Evolutionary conservation across 2,113 vertebrate species (phyloP), one percentile per base, ranked within the genome.

Genomic region (Chloropsis hardwickii): DNA sequence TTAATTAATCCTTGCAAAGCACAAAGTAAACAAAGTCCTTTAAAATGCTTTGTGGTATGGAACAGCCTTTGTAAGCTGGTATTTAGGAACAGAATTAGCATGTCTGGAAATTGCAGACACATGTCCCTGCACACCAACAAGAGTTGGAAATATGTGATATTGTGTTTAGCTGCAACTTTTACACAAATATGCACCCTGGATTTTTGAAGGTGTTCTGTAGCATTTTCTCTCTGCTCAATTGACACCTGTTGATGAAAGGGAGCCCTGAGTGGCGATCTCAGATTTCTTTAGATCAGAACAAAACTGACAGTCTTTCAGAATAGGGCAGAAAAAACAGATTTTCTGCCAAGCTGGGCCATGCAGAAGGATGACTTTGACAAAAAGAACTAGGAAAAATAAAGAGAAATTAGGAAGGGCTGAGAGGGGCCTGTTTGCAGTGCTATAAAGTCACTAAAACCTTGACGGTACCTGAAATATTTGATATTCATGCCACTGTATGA

Each of bases 401-500:
- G 12, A 14, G 44, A 87, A 86, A 57, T 39, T 29, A 71, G 11
- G 31, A 84, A 93, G 11, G 37, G 10, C 14, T 86, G 48, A 77
- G 19, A 15, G 33, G 24, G 60, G 25, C 24, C 22, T 70, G 12
- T 69, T 73, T 82, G 47, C 57, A 60, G 56, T 40, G 31, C 62
- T 96, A 51, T 92, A 88, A 96, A 96, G 91, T 78, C 97, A 95
- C 76, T 54, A 81, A 92, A 81, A 95, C 83, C 88, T 98, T 90
- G 86, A 95, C 96, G 83, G 73, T 73, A 93, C 57, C 90, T 88
- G 85, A 96, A 97, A 95, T 95, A 97, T 96, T 97, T 97, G 53
- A 96, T 97, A 98, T 97, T 95, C 96, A 78, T 92, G 81, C 60
- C 89, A 87, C 86, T 96, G 74, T 92, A 97, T 97, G 88, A 96